These are phyloP conservation scores for Pheosia gnoma DNA, from an alignment of 2,888 invertebrate species.

Conservation along the genomic window DNA sequence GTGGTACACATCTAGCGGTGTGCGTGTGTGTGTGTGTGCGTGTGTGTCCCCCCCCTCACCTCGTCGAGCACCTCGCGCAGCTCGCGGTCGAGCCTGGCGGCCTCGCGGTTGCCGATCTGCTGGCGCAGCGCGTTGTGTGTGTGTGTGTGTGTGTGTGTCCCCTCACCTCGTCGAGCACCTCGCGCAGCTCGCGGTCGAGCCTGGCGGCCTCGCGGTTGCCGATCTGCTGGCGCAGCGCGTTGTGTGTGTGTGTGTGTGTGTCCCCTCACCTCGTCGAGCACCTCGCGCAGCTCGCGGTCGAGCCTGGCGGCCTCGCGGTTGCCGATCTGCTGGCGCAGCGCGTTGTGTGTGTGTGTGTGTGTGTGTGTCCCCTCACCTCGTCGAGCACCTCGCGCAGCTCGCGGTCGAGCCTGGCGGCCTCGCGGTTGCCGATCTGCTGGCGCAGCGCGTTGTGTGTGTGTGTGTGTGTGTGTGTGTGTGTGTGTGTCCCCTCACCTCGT, in stretches of 20 bases:
- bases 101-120: conserved; percentile 98
- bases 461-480: no score
- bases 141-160: no score
- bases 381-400: conserved; percentile 96
- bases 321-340: conserved; percentile 97
- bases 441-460: conserved; percentile 92
- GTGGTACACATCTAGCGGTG: no score
- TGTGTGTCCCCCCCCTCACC: conserved; percentile 41
- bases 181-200: conserved; percentile 97
- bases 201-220: conserved; percentile 97
- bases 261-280: conserved; percentile 84
- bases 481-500: conserved; percentile 58
- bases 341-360: conserved; percentile 81
- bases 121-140: conserved; percentile 93
- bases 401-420: conserved; percentile 96
- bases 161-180: conserved; percentile 87
- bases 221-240: conserved; percentile 98
- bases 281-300: conserved; percentile 98
- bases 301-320: conserved; percentile 96
- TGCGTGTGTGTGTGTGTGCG: no score
- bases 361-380: conserved; percentile 54
- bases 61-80: conserved; percentile 94
- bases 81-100: conserved; percentile 96
- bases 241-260: conserved; percentile 54
- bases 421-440: conserved; percentile 98